Evolutionary conservation across 2,888 invertebrate species (phyloP).

Genomic region (Celastrina argiolus): DNA sequence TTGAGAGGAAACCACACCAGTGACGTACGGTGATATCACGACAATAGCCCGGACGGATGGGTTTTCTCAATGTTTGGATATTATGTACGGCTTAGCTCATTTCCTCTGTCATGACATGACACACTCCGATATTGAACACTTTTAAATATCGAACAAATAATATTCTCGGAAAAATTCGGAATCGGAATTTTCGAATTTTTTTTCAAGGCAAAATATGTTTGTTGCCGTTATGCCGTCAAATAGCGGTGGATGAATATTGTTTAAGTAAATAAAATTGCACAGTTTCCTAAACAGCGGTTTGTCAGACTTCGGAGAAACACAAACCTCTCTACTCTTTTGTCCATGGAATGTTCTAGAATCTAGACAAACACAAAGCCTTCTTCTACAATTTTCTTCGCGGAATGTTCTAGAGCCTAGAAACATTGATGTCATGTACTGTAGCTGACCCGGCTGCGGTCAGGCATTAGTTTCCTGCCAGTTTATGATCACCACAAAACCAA

Average conservation of each 20-base stretch:
- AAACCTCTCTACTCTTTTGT: no score
- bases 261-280: no score
- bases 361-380: not conserved
- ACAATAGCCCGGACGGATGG: conserved; percentile 49
- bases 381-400: not conserved
- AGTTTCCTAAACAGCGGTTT: no score
- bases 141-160: not conserved
- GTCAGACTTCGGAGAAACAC: no score
- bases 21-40: conserved; percentile 24
- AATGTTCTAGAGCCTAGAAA: not conserved
- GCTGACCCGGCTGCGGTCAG: conserved; percentile 66
- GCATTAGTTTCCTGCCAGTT: conserved; percentile 65
- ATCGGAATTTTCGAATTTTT: not conserved
- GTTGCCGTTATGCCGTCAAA: no score
- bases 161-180: not conserved
- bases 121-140: conserved; percentile 26
- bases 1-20: conserved; percentile 14
- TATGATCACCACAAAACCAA: conserved; percentile 47
- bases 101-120: conserved; percentile 39
- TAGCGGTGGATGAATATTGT: no score
- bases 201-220: no score
- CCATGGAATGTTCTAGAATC: no score
- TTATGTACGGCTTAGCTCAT: conserved; percentile 54
- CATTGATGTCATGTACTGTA: conserved; percentile 29
- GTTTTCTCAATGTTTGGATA: conserved; percentile 53